A percentile compares a stretch with the other conserved stretches of the same genome.
Conservation (phyloP, 2,113 vertebrate genomes). For the Nothocercus nigrocapillus region DNA sequence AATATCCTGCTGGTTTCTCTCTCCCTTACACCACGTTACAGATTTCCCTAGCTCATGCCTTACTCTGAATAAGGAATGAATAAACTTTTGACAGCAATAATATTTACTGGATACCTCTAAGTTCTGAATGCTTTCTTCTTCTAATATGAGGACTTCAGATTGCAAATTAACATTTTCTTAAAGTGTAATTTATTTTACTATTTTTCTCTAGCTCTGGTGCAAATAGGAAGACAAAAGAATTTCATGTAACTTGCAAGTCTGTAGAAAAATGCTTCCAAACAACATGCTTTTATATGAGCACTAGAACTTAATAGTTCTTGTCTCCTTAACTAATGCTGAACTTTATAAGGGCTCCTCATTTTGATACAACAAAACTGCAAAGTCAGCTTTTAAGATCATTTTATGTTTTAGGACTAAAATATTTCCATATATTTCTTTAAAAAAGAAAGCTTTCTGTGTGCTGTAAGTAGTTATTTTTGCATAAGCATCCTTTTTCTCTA, state of each 20-base stretch:
- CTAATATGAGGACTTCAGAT: background rate
- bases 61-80: background rate
- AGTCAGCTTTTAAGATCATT: background rate
- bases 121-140: background rate
- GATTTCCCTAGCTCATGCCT: background rate
- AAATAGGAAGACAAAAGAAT: background rate
- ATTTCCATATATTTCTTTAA: background rate
- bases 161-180: background rate
- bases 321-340: background rate
- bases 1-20: background rate
- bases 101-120: background rate
- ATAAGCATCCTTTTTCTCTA: background rate
- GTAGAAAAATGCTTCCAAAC: background rate
- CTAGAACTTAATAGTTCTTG: background rate
- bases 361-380: background rate
- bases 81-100: background rate
- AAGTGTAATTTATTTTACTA: background rate
- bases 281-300: background rate
- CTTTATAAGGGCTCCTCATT: background rate
- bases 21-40: background rate
- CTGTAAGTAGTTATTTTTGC: background rate
- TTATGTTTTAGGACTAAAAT: background rate
- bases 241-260: rapidly evolving
- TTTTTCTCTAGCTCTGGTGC: background rate
- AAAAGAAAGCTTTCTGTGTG: background rate